Base-by-base conservation (phyloP, 2,797 vertebrate genomes). In the Xenentodon cancila region DNA sequence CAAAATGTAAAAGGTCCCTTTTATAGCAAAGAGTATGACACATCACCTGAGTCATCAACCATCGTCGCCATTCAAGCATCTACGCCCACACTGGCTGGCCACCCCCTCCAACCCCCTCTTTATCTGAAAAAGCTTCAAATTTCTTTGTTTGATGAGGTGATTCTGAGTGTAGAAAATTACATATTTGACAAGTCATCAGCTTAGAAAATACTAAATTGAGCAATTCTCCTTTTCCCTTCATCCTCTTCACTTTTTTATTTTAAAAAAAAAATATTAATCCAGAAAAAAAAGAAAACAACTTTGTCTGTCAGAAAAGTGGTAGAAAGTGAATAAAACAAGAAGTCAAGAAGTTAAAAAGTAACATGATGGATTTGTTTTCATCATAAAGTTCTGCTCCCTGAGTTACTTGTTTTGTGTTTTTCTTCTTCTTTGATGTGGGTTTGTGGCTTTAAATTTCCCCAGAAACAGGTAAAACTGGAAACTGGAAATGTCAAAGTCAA, bases 11-110 rank as follows among this genome's bases (percentile, higher is more conserved):
- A 91, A 86, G 89, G 88, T 89, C 89, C 87, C 89, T 89, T 93
- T 92, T 93, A 92, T 92, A 92, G 84, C 69, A 55, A 19, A 47
- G 80, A 82, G 79, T 54, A 91, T 93, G 92, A 92, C 91, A 91
- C 92, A 91, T 89, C 87, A 89, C 88, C 88, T 92, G 88, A 92
- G 90, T 92, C 90, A 92, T 87, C 89, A 84, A 75, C 73, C 71
- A 70, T 74, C 63, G 62, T 77, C 70, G 75, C 77, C 73, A 75
- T 80, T 79, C 68, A 58, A 51, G 51, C 71, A 64, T 77, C 59
- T 5, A 77, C 84, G 69, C 85, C 80, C 80, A 84, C 85, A 9
- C 71, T 40, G 71, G 56, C 64, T 76, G 62, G 3, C 59, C 73
- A 12, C 72, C 46, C 44, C n/a, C 22, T 13, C 34, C 37, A 4